phyloP scores from a whole-genome alignment of 1,140 invertebrate species.

The Caenorhabditis inopinata region DNA sequence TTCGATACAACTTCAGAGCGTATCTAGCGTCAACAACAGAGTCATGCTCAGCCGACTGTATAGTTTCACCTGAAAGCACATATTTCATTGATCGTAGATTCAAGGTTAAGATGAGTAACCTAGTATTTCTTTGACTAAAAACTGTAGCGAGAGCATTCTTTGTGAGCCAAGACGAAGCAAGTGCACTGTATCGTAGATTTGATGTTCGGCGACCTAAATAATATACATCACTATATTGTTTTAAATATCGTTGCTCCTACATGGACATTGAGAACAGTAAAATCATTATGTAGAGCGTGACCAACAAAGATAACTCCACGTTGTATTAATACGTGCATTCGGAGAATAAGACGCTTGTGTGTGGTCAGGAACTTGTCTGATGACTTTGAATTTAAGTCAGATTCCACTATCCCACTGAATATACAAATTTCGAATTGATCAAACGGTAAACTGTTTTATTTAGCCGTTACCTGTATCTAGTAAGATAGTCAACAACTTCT shows the following conservation, averaged over 20 bases:
- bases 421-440: background rate
- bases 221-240: background rate
- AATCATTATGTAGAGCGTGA: slow-evolving; percentile 88
- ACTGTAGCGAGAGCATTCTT: slow-evolving; percentile 83
- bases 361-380: slow-evolving; percentile 86
- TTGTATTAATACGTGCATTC: slow-evolving; percentile 81
- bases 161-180: slow-evolving; percentile 84
- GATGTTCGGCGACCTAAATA: slow-evolving; percentile 75
- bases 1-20: slow-evolving; percentile 78
- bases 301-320: slow-evolving; percentile 84
- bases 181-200: slow-evolving; percentile 84
- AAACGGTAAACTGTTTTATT: background rate
- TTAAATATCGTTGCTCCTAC: slow-evolving; percentile 72
- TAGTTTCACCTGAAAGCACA: slow-evolving; percentile 75
- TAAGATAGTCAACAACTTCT: slow-evolving; percentile 4
- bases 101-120: too few relatives aligned
- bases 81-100: too few relatives aligned
- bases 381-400: slow-evolving; percentile 82
- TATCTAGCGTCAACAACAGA: slow-evolving; percentile 85
- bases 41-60: slow-evolving; percentile 85
- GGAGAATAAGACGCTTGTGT: slow-evolving; percentile 83
- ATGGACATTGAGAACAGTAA: slow-evolving; percentile 84
- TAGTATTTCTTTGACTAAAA: slow-evolving; percentile 87
- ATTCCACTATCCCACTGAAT: slow-evolving; percentile 81
- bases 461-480: background rate